Evolutionary conservation across 2,113 vertebrate species (phyloP).

Genomic region (Pollachius pollachius): DNA sequence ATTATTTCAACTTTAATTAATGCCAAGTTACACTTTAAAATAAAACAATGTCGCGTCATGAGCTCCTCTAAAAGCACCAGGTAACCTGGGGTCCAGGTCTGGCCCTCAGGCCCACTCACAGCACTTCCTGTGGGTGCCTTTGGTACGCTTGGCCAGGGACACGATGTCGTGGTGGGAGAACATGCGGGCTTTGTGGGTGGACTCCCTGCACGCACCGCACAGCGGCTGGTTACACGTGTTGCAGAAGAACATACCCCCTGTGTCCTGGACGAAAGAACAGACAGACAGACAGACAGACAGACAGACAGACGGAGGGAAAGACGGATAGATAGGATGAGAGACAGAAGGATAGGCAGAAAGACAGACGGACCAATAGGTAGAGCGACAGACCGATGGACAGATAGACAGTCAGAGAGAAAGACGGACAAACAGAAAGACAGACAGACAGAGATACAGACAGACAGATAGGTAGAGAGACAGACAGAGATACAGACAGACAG

Average conservation of each 20-base stretch:
- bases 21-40: too few species aligned
- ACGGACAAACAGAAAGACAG: too few species aligned
- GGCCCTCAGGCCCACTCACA: slow-evolving; percentile 58
- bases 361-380: background rate
- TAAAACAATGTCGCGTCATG: too few species aligned
- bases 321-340: background rate
- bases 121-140: slow-evolving; percentile 90
- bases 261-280: slow-evolving; percentile 69
- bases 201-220: slow-evolving; percentile 84
- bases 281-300: background rate
- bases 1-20: too few species aligned
- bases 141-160: slow-evolving; percentile 86
- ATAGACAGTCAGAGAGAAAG: too few species aligned
- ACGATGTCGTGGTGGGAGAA: slow-evolving; percentile 91
- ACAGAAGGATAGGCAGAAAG: background rate
- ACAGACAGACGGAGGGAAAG: background rate
- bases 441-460: too few species aligned
- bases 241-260: slow-evolving; percentile 87
- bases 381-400: background rate
- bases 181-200: slow-evolving; percentile 89
- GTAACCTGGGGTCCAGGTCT: too few species aligned
- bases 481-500: too few species aligned
- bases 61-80: too few species aligned
- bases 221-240: slow-evolving; percentile 92
- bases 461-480: too few species aligned